Percentiles rank a stretch among this genome's conserved stretches.
Evolutionary conservation across 1,140 invertebrate species (phyloP).

Genomic region (Periplaneta americana): DNA sequence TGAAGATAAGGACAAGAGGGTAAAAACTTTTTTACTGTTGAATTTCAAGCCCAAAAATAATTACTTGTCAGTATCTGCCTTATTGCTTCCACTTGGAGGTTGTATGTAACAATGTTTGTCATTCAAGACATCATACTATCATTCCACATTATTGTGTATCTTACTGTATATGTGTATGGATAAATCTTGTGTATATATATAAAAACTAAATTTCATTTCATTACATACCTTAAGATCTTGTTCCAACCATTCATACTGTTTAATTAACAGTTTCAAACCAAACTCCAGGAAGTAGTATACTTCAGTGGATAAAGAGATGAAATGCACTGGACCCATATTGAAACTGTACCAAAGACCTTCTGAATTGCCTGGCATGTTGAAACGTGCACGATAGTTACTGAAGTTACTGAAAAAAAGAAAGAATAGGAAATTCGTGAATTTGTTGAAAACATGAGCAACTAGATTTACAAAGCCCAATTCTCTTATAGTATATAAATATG

Average conservation of each 20-base stretch:
- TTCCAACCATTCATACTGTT: slow-evolving; percentile 87
- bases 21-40: too few species aligned
- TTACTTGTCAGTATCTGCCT: too few species aligned
- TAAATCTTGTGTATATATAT: background rate
- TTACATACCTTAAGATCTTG: slow-evolving; percentile 58
- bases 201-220: background rate
- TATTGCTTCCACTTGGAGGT: too few species aligned
- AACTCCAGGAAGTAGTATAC: slow-evolving; percentile 90
- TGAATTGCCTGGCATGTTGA: slow-evolving; percentile 77
- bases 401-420: slow-evolving; percentile 68
- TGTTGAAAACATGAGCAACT: too few species aligned
- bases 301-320: slow-evolving; percentile 89
- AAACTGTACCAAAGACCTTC: slow-evolving; percentile 85
- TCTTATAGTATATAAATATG: too few species aligned
- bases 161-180: background rate
- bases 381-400: slow-evolving; percentile 76
- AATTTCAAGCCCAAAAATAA: too few species aligned
- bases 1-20: too few species aligned
- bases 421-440: background rate
- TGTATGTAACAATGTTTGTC: too few species aligned
- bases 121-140: too few species aligned
- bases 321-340: slow-evolving; percentile 87
- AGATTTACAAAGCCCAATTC: too few species aligned
- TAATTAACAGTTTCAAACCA: slow-evolving; percentile 72
- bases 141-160: too few species aligned